Conservation (phyloP, 2,113 vertebrate genomes). For the Anolis carolinensis region DNA sequence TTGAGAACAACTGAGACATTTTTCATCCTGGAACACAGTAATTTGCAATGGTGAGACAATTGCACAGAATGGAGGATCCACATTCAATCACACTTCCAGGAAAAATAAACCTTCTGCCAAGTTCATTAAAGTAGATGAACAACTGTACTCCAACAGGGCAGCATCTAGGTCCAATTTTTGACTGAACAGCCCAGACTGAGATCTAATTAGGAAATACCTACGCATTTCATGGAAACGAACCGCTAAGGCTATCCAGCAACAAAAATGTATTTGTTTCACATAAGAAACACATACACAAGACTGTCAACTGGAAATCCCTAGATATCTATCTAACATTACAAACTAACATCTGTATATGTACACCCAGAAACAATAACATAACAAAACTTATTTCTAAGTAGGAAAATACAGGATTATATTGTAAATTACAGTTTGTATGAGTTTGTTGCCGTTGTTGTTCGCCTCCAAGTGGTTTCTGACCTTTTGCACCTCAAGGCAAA, state of each 20-base stretch:
- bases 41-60: too few species aligned
- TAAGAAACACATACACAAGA: not conserved
- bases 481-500: too few species aligned
- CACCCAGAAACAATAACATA: not conserved
- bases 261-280: conserved; percentile 4
- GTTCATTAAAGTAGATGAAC: not conserved
- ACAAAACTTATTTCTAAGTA: not conserved
- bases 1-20: too few species aligned
- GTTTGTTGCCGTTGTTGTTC: too few species aligned
- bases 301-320: not conserved
- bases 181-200: not conserved
- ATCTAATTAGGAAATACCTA: conserved; percentile 1
- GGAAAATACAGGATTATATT: not conserved
- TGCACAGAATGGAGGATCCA: not conserved
- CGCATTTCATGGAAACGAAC: not conserved
- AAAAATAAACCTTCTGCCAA: not conserved
- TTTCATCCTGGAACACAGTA: too few species aligned
- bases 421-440: not conserved
- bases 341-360: too few species aligned
- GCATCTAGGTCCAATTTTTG: not conserved
- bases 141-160: not conserved
- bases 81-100: not conserved
- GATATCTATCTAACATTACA: not conserved
- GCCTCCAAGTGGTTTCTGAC: too few species aligned
- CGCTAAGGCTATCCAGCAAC: not conserved